phyloP scores from a whole-genome alignment of 2,888 invertebrate genomes.

The Lithophane socia region DNA sequence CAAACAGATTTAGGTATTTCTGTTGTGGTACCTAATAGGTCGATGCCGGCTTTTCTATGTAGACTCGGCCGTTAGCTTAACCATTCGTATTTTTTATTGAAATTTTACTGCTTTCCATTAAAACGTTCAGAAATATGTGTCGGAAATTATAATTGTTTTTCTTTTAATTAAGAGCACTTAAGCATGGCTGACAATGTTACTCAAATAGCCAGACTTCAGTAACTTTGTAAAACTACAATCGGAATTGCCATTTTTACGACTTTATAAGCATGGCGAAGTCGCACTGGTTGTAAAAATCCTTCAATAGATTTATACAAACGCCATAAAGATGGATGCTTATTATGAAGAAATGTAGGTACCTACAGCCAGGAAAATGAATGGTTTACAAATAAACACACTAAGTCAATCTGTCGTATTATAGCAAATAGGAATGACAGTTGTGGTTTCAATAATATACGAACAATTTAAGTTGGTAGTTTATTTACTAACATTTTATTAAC shows the following conservation, averaged over 20 bases:
- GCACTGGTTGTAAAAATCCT: slow-evolving; percentile 16
- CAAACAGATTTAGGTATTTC: background rate
- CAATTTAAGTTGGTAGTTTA: background rate
- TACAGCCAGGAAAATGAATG: background rate
- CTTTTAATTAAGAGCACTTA: slow-evolving; percentile 18
- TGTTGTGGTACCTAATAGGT: background rate
- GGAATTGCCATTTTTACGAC: slow-evolving; percentile 30
- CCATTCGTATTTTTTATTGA: background rate
- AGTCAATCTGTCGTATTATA: background rate
- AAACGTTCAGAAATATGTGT: background rate
- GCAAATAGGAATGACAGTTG: background rate
- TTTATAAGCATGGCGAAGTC: slow-evolving; percentile 4
- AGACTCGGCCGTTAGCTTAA: background rate
- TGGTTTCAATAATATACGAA: background rate
- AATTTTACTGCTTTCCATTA: background rate
- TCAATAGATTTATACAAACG: background rate
- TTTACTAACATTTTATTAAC: background rate
- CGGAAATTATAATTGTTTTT: slow-evolving; percentile 16
- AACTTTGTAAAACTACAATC: slow-evolving; percentile 22
- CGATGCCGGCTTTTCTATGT: background rate
- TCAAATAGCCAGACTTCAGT: slow-evolving; percentile 2
- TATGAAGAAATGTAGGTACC: background rate
- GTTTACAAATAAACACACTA: background rate
- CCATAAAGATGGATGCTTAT: background rate
- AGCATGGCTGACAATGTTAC: slow-evolving; percentile 31